Base-by-base conservation (phyloP, 2,888 invertebrate genomes). In the Peribatodes rhomboidaria region DNA sequence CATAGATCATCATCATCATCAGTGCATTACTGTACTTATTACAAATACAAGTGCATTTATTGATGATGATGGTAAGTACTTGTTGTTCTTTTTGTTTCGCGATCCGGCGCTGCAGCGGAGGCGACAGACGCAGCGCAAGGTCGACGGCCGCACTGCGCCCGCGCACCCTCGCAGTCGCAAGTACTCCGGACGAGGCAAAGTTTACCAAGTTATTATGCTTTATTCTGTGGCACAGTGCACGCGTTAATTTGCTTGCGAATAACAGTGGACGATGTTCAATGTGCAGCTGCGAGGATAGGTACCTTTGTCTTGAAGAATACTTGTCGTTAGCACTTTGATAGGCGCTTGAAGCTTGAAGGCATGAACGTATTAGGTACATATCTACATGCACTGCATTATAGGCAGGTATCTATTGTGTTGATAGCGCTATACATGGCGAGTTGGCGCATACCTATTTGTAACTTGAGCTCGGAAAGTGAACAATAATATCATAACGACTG, bases 91-190 rank as follows among this genome's bases (percentile, higher is more conserved):
- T 41, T 41, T 16, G 41, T 41, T 14, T 14, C 20, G 20, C 18
- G 13, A 20, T 8, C 16, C 16, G 41, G 35, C 44, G 11, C 11
- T 20, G 20, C 44, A 1, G 18, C 1, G 31, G 44, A 53, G 52
- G 56, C 65, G 63, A 62, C 44, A 20, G 18, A 20, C 4, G 66
- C 69, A 69, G 63, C 70, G 73, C 77, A 81, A 79, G 84, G 84
- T 84, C 82, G 79, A 81, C 76, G 84, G 73, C 84, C 84, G 81
- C 71, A 63, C 72, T 75, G 77, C 73, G 67, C 72, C 64, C 65
- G 68, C 74, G 69, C 73, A 20, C 33, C 10, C 33, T 18, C 42
- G 16, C 7, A 14, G 7, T 33, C 2, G 4, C 20, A 4, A 13
- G 11, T 44, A 44, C 44, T 44, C 13, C 22, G 18, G 6, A 49